Conservation (phyloP, 2,797 vertebrate genomes). For the Coregonus ussuriensis region DNA sequence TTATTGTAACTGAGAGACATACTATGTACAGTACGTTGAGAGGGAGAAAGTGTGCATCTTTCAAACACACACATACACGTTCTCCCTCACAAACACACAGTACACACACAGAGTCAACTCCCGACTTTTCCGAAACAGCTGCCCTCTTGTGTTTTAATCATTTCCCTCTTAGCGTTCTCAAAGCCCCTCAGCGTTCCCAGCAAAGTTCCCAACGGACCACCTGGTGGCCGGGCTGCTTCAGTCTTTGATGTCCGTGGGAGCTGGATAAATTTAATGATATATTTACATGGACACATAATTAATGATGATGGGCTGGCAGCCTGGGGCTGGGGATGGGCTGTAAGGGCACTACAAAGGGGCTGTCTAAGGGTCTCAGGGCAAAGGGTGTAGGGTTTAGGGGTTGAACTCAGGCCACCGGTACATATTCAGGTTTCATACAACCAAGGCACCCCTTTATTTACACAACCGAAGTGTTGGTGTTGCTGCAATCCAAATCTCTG, state of each 20-base stretch:
- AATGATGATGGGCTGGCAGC: conserved; percentile 65
- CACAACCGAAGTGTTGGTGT: not conserved
- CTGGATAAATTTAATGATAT: conserved; percentile 72
- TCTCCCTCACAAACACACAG: conserved; percentile 23
- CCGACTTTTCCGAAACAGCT: conserved; percentile 42
- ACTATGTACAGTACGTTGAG: no score
- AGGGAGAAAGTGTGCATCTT: not conserved
- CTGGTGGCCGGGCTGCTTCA: conserved; percentile 47
- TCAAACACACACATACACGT: conserved; percentile 30
- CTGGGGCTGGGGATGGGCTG: conserved; percentile 26
- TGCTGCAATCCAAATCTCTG: conserved; percentile 25
- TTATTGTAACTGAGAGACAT: no score
- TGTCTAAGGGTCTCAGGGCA: conserved; percentile 58
- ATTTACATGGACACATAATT: conserved; percentile 71
- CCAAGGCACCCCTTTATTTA: conserved; percentile 13
- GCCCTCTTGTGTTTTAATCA: conserved; percentile 55
- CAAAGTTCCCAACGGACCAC: conserved; percentile 60
- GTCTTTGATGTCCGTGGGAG: conserved; percentile 69
- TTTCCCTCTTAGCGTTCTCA: conserved; percentile 46
- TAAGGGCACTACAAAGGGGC: conserved; percentile 64
- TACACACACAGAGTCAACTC: conserved; percentile 32
- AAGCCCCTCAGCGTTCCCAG: conserved; percentile 47
- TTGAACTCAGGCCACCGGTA: conserved; percentile 20
- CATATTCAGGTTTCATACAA: conserved; percentile 65
- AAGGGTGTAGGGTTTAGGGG: conserved; percentile 24